Conservation (phyloP, 1,140 invertebrate species). For the Drosophila asahinai region DNA sequence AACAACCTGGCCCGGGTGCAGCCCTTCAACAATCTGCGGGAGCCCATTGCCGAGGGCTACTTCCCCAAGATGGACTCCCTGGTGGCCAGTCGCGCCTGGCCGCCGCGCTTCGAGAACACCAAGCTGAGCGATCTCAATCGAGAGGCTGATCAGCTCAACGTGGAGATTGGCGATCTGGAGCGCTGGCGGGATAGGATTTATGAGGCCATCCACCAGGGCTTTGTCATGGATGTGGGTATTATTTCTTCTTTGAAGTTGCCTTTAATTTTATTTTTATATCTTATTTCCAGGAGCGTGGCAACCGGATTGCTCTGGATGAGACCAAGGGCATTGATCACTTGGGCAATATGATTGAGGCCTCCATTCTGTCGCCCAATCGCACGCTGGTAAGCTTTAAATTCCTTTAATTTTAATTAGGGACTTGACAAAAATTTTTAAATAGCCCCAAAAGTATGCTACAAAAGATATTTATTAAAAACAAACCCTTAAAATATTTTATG, state of each 20-base stretch:
- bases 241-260: accelerated
- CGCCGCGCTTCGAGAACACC: conserved; percentile 87
- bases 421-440: too few relatives aligned
- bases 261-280: background rate
- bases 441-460: too few relatives aligned
- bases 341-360: conserved; percentile 92
- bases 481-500: too few relatives aligned
- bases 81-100: conserved; percentile 88
- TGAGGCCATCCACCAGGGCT: conserved; percentile 90
- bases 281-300: conserved; percentile 84
- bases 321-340: conserved; percentile 91
- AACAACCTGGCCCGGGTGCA: conserved; percentile 87
- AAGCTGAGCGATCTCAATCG: conserved; percentile 88
- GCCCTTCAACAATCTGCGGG: conserved; percentile 87
- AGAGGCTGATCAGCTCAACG: conserved; percentile 88
- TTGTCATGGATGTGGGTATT: conserved; percentile 86
- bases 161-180: conserved; percentile 90
- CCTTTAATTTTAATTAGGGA: too few relatives aligned
- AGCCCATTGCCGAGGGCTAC: conserved; percentile 89
- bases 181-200: conserved; percentile 91
- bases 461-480: too few relatives aligned
- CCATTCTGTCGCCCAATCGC: conserved; percentile 89
- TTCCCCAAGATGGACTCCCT: conserved; percentile 90
- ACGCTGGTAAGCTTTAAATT: conserved; percentile 87
- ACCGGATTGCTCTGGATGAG: conserved; percentile 87